Evolutionary conservation across 2,113 vertebrate species (phyloP), one percentile per base, ranked within the genome.

Genomic region (Rissa tridactyla): DNA sequence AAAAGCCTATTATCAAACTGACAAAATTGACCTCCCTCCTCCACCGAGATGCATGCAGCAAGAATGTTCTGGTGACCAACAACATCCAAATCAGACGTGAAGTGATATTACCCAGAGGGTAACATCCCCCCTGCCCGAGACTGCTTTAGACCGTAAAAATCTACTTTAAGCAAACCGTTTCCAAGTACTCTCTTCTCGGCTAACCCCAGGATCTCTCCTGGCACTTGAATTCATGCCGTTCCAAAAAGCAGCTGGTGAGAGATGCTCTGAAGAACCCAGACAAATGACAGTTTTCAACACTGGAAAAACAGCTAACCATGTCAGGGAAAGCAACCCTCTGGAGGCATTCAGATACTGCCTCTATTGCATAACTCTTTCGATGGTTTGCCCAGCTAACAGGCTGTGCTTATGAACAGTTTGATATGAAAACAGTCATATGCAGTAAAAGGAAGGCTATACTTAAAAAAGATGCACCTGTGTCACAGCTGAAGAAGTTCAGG

Each of bases 401-500:
- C 83, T 32, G 55, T 4, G 27, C 38, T 8, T 3, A 5, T 4
- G 25, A 27, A 11, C 27, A 5, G 40, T 18, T 1, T 1, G 32
- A 15, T 5, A 21, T 2, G 32, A 36, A 23, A 65, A 40, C 0
- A 47, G 42, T 6, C 38, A 9, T 0, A 5, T 0, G 1, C 64
- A 46, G 47, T 12, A 22, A 23, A 14, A 4, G 64, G 47, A 70
- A 5, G 82, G 75, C 32, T 21, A 2, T 3, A 5, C 64, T 88
- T 36, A 1, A 42, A 30, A 14, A 32, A 66, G 82, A 65, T 92
- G 92, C 96, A 96, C 94, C 95, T 96, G 96, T 87, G 91, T 88
- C 69, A 15, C 88, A 88, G 92, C 88, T 88, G 92, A 51, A 49
- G 91, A 6, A 60, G 15, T 18, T 46, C 5, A 36, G 73, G 44